Evolutionary conservation across 2,888 invertebrate species (phyloP), one percentile per base, ranked within the genome.

Genomic region (Netelia virgata): DNA sequence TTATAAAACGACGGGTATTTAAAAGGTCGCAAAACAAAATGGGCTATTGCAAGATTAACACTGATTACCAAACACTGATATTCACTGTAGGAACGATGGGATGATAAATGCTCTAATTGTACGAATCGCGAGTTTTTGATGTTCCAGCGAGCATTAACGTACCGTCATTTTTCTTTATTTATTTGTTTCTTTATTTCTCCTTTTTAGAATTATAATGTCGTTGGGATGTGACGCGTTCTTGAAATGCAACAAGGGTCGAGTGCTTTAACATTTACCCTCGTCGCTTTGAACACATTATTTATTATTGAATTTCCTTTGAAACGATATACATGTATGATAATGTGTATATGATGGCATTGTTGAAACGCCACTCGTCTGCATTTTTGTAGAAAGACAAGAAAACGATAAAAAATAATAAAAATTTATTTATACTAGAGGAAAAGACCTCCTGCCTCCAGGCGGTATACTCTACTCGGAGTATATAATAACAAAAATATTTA

Each of bases 301-400:
- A 73, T 80, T 28, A 84, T 72, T 74, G 59, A 43, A 80, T 83
- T 84, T 79, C 68, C 57, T 53, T 43, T 66, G 36, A 47, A 47
- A 47, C 14, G 10, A 47, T 47, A 47, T 47, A 47, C 3, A 50
- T 64, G 43, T 43, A 43, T 18, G 50, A 55, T 53, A 82, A 59
- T 79, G 75, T 85, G 78, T 80, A 78, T 72, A 73, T 84, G 83
- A 80, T 83, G 86, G 86, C 88, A 89, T 88, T 88, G 88, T 86
- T 88, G 87, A 88, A 89, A 88, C 86, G 86, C 86, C 83, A 87
- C 87, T 88, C 88, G 88, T 89, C 87, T 88, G 87, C 88, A 88
- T 90, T 89, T 88, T 88, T 87, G 87, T 88, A 87, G 84, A 59
- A 53, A 76, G 70, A 80, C n/a, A 70, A 63, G 20, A 79, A 63